Base-by-base conservation (phyloP, 2,888 invertebrate genomes). In the Lochmaea capreae region DNA sequence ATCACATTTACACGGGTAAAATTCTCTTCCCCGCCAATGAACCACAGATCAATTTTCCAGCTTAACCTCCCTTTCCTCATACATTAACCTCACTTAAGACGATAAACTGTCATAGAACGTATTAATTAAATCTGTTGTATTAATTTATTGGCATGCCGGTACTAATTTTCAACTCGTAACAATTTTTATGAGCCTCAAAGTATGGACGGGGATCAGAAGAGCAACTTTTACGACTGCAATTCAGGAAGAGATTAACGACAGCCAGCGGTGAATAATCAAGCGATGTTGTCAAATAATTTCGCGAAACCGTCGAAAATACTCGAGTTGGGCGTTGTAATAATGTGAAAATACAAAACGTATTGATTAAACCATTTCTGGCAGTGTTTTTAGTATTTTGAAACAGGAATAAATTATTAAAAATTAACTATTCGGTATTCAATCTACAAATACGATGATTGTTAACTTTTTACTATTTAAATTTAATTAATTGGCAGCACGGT, bases 81-180 rank as follows among this genome's bases (percentile, higher is more conserved):
- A 79, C 76, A 79, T 80, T 77, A 79, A 78, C 78, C 77, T 80
- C 77, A 76, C 78, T 67, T 73, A 76, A n/a, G 74, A 73, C 81
- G 78, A 80, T 81, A 81, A 81, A 81, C 71, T 65, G 71, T 26
- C 57, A 65, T 65, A 71, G 39, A 42, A 71, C 58, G 65, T 72
- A 85, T 85, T 86, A 86, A 86, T 86, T 86, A 86, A 86, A 86
- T 85, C 86, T 83, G 84, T 85, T 85, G 81, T 84, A 85, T 84
- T 85, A 86, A 86, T 86, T 86, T 86, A 86, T 85, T 5, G 79
- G 83, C 84, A 81, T 83, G 83, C 83, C 81, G 83, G 84, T 81
- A 83, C 83, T 84, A 85, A 85, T 85, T 85, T 84, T 84, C 83
- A 81, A 83, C 82, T 85, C 85, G 83, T 86, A 86, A 86, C 85